Conservation (phyloP, 92 coral and sea anemone genomes). For the Epizoanthus fatuus region DNA sequence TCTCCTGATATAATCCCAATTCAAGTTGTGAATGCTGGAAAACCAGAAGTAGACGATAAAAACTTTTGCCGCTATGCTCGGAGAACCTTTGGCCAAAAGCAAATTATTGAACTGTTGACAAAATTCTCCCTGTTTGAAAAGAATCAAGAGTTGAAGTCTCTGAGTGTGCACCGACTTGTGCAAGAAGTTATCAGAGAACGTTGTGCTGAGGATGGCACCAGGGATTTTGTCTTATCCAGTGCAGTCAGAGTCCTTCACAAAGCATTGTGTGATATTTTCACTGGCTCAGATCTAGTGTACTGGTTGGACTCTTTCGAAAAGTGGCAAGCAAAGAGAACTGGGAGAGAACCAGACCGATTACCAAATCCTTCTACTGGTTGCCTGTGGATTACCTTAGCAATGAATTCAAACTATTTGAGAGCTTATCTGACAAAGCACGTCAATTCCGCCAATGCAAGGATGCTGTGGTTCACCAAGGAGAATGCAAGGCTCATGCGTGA, state of each 20-base stretch:
- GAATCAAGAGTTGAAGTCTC: not conserved
- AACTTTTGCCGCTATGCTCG: slow-evolving; percentile 4
- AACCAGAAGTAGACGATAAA: slow-evolving; percentile 22
- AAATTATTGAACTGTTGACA: slow-evolving; percentile 26
- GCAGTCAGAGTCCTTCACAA: slow-evolving; percentile 30
- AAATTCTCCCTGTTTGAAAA: slow-evolving; percentile 41
- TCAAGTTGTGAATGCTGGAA: slow-evolving; percentile 25
- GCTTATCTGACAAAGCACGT: not conserved
- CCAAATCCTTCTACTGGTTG: slow-evolving; percentile 2
- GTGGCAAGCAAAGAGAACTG: not conserved
- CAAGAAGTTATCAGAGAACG: slow-evolving; percentile 35
- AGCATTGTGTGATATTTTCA: slow-evolving; percentile 31
- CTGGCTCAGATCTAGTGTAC: slow-evolving; percentile 16
- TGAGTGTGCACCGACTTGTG: slow-evolving; percentile 58
- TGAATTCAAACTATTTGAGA: not conserved
- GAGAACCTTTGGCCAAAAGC: not conserved
- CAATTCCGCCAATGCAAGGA: not conserved
- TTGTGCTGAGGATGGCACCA: slow-evolving; percentile 7
- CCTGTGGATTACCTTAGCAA: slow-evolving; percentile 10
- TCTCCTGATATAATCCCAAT: slow-evolving; percentile 35
- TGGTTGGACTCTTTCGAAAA: not conserved
- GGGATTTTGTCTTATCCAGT: slow-evolving; percentile 17
- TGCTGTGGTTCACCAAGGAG: not conserved
- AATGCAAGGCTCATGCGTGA: slow-evolving; percentile 24
- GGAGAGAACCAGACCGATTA: not conserved